Evolutionary conservation across 2,888 invertebrate genomes (phyloP).

Genomic region (Diaperis boleti): DNA sequence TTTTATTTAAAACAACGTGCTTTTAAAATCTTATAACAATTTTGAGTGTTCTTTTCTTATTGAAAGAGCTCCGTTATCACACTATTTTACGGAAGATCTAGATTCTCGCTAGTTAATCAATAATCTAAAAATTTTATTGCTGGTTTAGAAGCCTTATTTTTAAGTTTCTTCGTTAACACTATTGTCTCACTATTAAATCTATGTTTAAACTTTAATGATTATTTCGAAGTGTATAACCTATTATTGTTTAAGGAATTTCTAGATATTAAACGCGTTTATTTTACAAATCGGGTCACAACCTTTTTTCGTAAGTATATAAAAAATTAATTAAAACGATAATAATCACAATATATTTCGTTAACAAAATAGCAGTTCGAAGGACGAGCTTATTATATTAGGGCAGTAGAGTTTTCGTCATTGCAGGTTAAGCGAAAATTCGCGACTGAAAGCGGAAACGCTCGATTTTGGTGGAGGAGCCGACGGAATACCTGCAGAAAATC

Average conservation of each 20-base stretch:
- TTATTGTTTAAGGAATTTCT: conserved; percentile 7
- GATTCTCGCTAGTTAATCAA: conserved; percentile 33
- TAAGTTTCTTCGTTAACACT: conserved; percentile 22
- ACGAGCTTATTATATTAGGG: conserved; percentile 52
- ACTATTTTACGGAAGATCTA: conserved; percentile 51
- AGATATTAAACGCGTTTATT: conserved; percentile 16
- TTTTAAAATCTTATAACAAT: conserved; percentile 1
- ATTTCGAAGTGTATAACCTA: conserved; percentile 15
- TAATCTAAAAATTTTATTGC: conserved; percentile 31
- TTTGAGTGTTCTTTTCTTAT: conserved; percentile 17
- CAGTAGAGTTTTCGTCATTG: conserved; percentile 58
- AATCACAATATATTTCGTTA: conserved; percentile 32
- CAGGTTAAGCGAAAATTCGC: conserved; percentile 48
- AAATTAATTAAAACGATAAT: conserved; percentile 12
- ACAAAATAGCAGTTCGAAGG: conserved; percentile 46
- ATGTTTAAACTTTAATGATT: conserved; percentile 22
- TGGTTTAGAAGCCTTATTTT: conserved; percentile 18
- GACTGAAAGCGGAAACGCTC: conserved; percentile 47
- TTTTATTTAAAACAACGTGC: conserved; percentile 5
- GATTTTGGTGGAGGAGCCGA: conserved; percentile 4
- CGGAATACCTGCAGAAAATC: neutral
- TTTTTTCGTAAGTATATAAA: conserved; percentile 16
- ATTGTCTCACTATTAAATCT: conserved; percentile 18
- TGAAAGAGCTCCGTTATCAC: conserved; percentile 46
- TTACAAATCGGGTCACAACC: conserved; percentile 33